Conservation (phyloP, 2,113 vertebrate genomes). For the Hylia prasina region DNA sequence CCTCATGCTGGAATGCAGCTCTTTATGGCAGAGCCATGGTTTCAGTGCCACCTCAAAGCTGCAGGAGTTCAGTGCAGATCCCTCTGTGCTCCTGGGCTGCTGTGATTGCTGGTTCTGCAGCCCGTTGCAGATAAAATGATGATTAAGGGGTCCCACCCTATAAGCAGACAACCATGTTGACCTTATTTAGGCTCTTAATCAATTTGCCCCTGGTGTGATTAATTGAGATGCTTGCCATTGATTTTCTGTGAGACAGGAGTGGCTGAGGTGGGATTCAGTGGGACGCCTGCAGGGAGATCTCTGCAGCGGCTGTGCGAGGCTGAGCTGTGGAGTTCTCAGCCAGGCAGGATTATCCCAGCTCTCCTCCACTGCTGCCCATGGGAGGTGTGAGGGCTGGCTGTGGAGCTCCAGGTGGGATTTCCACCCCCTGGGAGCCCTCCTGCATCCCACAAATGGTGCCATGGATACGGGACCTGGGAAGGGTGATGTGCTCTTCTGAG, state of each 20-base stretch:
- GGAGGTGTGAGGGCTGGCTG: fast-evolving
- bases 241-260: constrained; percentile 58
- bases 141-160: constrained; percentile 83
- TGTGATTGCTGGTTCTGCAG: constrained; percentile 19
- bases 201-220: constrained; percentile 77
- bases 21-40: background rate
- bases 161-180: constrained; percentile 80
- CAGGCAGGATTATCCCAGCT: background rate
- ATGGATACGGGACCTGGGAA: fast-evolving
- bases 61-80: background rate
- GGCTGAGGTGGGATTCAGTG: background rate
- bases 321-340: background rate
- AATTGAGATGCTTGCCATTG: constrained; percentile 80
- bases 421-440: background rate
- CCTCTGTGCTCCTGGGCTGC: background rate
- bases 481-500: background rate
- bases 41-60: background rate
- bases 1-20: background rate
- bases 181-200: constrained; percentile 83
- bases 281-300: background rate
- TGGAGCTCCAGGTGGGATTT: background rate
- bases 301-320: fast-evolving
- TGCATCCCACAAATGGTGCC: fast-evolving
- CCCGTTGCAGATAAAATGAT: constrained; percentile 74
- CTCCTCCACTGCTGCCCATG: background rate